Evolutionary conservation across 2,113 vertebrate species (phyloP).

Genomic region (Neotragus pygmaeus): DNA sequence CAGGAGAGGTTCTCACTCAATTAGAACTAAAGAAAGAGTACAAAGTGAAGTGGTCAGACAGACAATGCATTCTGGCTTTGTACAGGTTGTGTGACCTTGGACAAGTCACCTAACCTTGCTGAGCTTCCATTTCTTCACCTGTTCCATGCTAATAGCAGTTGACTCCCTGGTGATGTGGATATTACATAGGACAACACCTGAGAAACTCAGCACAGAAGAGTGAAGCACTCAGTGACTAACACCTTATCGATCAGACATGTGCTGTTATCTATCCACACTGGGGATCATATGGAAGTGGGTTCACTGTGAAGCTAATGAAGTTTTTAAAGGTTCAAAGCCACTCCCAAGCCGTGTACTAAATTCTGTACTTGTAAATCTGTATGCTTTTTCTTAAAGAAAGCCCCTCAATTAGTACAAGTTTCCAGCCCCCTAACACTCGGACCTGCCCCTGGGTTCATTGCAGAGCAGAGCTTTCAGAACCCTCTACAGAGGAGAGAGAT

Average conservation of each 20-base stretch:
- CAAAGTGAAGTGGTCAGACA: not conserved
- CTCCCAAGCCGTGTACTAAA: not conserved
- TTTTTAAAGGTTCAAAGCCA: not conserved
- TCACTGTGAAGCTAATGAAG: not conserved
- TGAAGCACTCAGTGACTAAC: not conserved
- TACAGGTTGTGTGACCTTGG: not conserved
- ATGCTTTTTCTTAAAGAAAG: not conserved
- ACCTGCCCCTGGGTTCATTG: not conserved
- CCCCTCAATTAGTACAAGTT: not conserved
- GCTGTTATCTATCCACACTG: fast-evolving
- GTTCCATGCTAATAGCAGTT: not conserved
- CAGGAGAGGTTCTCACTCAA: not conserved
- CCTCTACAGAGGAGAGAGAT: not conserved
- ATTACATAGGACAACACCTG: not conserved
- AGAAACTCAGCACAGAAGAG: not conserved
- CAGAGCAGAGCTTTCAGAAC: not conserved
- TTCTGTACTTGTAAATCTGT: not conserved
- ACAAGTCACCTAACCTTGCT: not conserved
- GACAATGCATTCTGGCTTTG: not conserved
- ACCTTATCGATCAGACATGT: not conserved
- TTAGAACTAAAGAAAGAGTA: not conserved
- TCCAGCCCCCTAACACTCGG: not conserved
- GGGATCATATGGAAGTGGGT: not conserved
- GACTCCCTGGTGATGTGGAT: not conserved
- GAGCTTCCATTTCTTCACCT: not conserved